These are phyloP conservation scores for Rhinoderma darwinii DNA, from an alignment of 2,113 vertebrate genomes.

Conservation along the genomic window DNA sequence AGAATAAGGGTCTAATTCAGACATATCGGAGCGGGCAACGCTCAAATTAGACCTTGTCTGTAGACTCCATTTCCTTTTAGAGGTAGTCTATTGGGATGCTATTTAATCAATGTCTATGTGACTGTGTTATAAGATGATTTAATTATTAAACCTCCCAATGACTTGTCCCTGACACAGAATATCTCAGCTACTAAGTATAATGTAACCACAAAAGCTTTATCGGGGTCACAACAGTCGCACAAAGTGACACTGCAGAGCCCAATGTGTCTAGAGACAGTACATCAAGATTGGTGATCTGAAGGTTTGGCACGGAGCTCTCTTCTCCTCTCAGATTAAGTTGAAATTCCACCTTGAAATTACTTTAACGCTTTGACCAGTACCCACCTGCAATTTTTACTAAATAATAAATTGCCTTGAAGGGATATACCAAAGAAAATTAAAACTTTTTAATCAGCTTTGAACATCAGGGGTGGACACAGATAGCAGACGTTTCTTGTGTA, in stretches of 20 bases:
- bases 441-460: no score
- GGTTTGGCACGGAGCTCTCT: not conserved
- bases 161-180: conserved; percentile 36
- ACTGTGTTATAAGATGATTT: conserved; percentile 48
- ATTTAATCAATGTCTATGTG: conserved; percentile 53
- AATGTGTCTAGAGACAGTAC: not conserved
- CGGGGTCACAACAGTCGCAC: not conserved
- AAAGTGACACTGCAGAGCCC: no score
- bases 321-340: not conserved
- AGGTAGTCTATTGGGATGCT: conserved; percentile 43
- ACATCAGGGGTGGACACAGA: no score
- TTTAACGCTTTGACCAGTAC: no score
- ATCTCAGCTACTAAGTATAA: conserved; percentile 10
- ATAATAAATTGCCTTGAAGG: no score
- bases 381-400: no score
- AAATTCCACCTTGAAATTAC: not conserved
- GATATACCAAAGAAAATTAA: no score
- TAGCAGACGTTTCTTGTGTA: no score
- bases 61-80: conserved; percentile 38
- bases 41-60: conserved; percentile 11
- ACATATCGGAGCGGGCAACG: not conserved
- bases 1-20: conserved; percentile 17
- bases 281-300: not conserved
- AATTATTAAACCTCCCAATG: conserved; percentile 41
- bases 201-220: not conserved